Percentiles rank a stretch among this genome's conserved stretches.
Conservation (phyloP, 2,797 vertebrate species). For the Basileuterus tristriatus region DNA sequence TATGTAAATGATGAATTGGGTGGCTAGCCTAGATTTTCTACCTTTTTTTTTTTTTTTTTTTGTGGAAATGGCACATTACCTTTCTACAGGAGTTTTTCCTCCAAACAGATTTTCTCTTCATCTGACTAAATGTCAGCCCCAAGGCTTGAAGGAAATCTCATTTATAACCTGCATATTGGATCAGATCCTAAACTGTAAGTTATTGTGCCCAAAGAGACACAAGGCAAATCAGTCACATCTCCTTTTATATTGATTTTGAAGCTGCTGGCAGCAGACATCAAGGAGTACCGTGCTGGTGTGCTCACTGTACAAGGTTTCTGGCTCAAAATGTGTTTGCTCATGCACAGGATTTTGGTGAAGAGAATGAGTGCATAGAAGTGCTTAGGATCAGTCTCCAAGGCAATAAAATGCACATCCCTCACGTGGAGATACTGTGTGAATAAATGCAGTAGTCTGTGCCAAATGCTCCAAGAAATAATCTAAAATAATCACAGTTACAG, state of each 20-base stretch:
- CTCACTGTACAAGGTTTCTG: background rate
- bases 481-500: background rate
- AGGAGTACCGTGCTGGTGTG: accelerated
- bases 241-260: background rate
- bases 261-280: background rate
- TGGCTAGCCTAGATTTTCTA: background rate
- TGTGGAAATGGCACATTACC: background rate
- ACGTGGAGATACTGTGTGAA: background rate
- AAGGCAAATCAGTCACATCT: background rate
- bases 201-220: background rate
- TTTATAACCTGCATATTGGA: background rate
- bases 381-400: background rate
- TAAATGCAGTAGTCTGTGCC: background rate
- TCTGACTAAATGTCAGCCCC: background rate
- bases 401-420: background rate
- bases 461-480: background rate
- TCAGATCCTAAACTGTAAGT: background rate
- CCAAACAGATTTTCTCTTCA: background rate
- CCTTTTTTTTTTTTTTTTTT: background rate
- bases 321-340: background rate
- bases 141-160: background rate
- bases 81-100: background rate
- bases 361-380: background rate
- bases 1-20: background rate
- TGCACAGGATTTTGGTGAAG: background rate